Base-by-base conservation (phyloP, 2,888 invertebrate species). In the Xanthostigma xanthostigma region DNA sequence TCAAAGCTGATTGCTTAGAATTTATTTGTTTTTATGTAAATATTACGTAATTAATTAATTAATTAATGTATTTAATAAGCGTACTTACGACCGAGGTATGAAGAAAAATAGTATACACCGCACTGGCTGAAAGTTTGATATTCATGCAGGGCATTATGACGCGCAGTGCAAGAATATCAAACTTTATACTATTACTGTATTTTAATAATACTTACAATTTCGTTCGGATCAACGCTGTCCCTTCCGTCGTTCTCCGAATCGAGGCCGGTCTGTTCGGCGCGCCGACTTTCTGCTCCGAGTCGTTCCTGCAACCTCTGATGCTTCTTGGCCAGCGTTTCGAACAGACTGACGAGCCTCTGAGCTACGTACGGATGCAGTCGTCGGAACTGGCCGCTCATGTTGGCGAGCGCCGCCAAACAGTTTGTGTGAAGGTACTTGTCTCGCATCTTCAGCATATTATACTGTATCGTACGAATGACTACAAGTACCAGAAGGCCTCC, bases 361-460 rank as follows among this genome's bases (percentile, higher is more conserved):
- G 95, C 89, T 9, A 96, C 97, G 64, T 95, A 94, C 0, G 96
- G 92, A 67, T 96, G 94, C 14, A 98, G 71, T 49, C 88, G 80
- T 58, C 89, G 78, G 65, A 97, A 97, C 62, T 86, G 84, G 55
- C 82, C 84, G 37, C 96, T 96, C 97, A 98, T 97, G 60, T 98
- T 98, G 12, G 98, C 97, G 56, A 98, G 74, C 8, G 97, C 96
- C 2, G 98, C 98, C 53, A 98, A 72, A 63, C 97, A 97, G 69
- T 98, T 98, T 3, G 96, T 97, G 65, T 98, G 98, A 13, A 98
- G 74, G 66, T 98, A 98, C 67, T 95, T 94, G 64, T 96, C 96
- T 55, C 94, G 75, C 74, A 93, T 94, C 62, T 94, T 84, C 52
- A 94, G 76, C 82, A 97, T 94, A 64, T 98, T 98, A 71, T 90